These are phyloP conservation scores for Poecile montanus DNA, from an alignment of 2,797 vertebrate genomes.

Conservation along the genomic window DNA sequence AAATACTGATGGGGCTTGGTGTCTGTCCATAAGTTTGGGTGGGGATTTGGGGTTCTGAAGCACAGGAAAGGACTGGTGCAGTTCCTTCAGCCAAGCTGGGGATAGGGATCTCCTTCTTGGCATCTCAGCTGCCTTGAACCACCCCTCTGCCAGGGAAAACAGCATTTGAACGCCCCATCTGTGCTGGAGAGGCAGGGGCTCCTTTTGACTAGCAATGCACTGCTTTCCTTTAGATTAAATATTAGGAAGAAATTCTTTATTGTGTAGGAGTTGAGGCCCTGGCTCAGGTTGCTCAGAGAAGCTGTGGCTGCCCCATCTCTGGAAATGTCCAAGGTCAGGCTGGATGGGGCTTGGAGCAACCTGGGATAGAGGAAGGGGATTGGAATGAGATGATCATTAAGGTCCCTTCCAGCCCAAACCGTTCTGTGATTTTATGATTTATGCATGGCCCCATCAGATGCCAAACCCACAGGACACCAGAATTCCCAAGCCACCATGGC, in stretches of 20 bases:
- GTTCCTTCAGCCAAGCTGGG: not conserved
- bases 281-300: not conserved
- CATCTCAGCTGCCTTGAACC: not conserved
- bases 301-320: not conserved
- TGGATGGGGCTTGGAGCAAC: accelerated
- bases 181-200: not conserved
- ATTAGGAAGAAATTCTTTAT: not conserved
- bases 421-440: not conserved
- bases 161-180: not conserved
- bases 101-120: not conserved
- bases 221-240: not conserved
- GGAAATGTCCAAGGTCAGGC: not conserved
- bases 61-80: accelerated
- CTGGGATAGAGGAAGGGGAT: accelerated
- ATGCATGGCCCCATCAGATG: not conserved
- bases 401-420: not conserved
- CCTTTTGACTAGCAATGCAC: not conserved
- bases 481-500: not conserved
- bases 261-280: not conserved
- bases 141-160: accelerated
- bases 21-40: not conserved
- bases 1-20: not conserved
- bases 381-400: not conserved
- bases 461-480: not conserved
- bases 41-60: not conserved